phyloP scores from a whole-genome alignment of 2,888 invertebrate genomes.

The Proisotoma minuta region DNA sequence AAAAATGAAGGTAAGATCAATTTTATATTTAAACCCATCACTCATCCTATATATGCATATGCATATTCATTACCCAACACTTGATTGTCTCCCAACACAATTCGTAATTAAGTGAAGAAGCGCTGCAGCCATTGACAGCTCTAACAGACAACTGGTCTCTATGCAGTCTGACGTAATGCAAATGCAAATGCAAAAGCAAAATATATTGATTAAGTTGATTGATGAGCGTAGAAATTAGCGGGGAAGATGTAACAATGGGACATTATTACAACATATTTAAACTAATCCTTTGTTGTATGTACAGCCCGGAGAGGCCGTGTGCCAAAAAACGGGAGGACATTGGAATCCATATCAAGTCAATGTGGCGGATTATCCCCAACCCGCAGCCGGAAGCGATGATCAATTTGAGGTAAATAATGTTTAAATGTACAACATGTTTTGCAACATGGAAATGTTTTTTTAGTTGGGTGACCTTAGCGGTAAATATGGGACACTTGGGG shows the following conservation, averaged over 20 bases:
- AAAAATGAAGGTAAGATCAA: slow-evolving; percentile 40
- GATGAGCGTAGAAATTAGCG: too few relatives aligned
- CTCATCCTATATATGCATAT: too few relatives aligned
- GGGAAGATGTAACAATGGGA: too few relatives aligned
- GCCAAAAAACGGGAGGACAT: slow-evolving; percentile 66
- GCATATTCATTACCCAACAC: too few relatives aligned
- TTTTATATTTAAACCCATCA: too few relatives aligned
- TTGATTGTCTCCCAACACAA: background rate
- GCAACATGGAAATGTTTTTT: slow-evolving; percentile 2
- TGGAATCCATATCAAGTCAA: slow-evolving; percentile 66
- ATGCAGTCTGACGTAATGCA: too few relatives aligned
- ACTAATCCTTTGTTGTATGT: background rate
- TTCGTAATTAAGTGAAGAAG: background rate
- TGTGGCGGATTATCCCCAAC: slow-evolving; percentile 52
- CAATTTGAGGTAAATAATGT: slow-evolving; percentile 63
- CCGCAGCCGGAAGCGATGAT: slow-evolving; percentile 71
- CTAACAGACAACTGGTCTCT: too few relatives aligned
- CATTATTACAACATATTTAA: background rate
- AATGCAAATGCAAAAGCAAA: too few relatives aligned
- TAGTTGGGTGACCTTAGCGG: slow-evolving; percentile 79
- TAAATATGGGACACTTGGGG: slow-evolving; percentile 64
- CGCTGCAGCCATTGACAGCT: too few relatives aligned
- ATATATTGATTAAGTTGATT: too few relatives aligned
- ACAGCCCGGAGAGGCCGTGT: slow-evolving; percentile 51
- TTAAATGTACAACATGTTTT: background rate